Evolutionary conservation across 1,140 invertebrate genomes (phyloP).

Genomic region (Druon quercuslanigerum): DNA sequence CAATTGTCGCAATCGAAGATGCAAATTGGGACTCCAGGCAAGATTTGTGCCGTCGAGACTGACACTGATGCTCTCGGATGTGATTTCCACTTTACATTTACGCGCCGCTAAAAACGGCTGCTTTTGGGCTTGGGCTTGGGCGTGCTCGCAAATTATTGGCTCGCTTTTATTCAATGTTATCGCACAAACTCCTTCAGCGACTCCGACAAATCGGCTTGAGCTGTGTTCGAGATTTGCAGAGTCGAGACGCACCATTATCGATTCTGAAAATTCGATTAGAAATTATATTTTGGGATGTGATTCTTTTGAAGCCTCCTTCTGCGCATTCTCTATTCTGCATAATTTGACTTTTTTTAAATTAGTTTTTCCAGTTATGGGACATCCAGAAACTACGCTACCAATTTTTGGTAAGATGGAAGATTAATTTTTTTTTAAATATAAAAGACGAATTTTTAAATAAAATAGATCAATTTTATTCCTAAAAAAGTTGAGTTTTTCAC

Average conservation of each 20-base stretch:
- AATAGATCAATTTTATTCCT: too few relatives aligned
- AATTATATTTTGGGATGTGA: background rate
- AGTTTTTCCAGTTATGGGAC: too few relatives aligned
- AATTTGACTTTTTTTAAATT: too few relatives aligned
- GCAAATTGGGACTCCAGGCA: constrained; percentile 72
- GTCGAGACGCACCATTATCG: constrained; percentile 78
- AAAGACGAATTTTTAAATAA: too few relatives aligned
- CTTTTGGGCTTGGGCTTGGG: constrained; percentile 62
- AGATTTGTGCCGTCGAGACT: constrained; percentile 68
- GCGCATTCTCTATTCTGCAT: too few relatives aligned
- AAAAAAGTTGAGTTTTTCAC: too few relatives aligned
- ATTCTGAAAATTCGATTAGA: constrained; percentile 69
- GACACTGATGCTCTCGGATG: constrained; percentile 60
- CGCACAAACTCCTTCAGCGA: constrained; percentile 69
- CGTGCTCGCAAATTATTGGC: constrained; percentile 66
- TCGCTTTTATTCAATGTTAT: constrained; percentile 71
- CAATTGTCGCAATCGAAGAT: constrained; percentile 69
- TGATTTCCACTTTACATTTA: constrained; percentile 70
- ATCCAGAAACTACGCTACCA: too few relatives aligned
- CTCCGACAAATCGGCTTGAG: constrained; percentile 65
- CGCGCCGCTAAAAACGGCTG: constrained; percentile 70
- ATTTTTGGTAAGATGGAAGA: too few relatives aligned
- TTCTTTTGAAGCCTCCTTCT: too few relatives aligned
- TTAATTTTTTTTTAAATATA: too few relatives aligned
- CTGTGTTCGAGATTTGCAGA: constrained; percentile 74